A percentile compares a stretch with the other conserved stretches of the same genome.
Conservation (phyloP, 2,797 vertebrate species). For the Pangasius sanitwongsei region DNA sequence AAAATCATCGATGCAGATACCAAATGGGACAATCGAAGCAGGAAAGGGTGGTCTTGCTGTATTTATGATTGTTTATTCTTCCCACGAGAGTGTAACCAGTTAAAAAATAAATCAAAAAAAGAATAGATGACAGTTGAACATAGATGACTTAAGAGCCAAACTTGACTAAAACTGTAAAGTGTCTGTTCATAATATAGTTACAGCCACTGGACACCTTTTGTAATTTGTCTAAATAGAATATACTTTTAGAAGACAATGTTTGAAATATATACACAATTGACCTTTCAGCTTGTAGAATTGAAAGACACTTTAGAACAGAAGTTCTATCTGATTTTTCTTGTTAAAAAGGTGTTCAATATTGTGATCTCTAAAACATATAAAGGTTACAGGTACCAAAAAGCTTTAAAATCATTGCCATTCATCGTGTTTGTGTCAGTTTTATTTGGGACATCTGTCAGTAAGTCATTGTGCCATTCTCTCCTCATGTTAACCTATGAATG, state of each 20-base stretch:
- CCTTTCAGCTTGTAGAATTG: conserved; percentile 34
- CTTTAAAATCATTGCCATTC: conserved; percentile 44
- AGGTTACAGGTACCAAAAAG: conserved; percentile 43
- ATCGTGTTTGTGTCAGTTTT: conserved; percentile 42
- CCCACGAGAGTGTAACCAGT: conserved; percentile 44
- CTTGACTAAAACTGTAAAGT: conserved; percentile 34
- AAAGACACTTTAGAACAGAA: conserved; percentile 6
- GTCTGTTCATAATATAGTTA: conserved; percentile 36
- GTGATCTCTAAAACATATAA: conserved; percentile 16
- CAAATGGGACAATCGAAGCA: conserved; percentile 80
- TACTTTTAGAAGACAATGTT: conserved; percentile 36
- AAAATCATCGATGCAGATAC: conserved; percentile 51
- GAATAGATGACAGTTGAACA: conserved; percentile 7
- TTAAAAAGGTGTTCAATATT: conserved; percentile 37
- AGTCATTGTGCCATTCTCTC: conserved; percentile 71
- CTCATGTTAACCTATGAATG: conserved; percentile 81
- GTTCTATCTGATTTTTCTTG: conserved; percentile 26
- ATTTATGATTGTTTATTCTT: conserved; percentile 81
- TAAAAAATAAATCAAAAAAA: conserved; percentile 2
- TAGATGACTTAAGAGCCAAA: conserved; percentile 22
- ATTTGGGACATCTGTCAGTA: conserved; percentile 32
- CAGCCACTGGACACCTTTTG: conserved; percentile 32
- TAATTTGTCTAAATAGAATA: conserved; percentile 40
- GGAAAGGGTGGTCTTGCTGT: conserved; percentile 79
- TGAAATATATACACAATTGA: conserved; percentile 15